These are phyloP conservation scores for Aleiodes sp. DNA, from an alignment of 1,140 invertebrate genomes.

Conservation along the genomic window DNA sequence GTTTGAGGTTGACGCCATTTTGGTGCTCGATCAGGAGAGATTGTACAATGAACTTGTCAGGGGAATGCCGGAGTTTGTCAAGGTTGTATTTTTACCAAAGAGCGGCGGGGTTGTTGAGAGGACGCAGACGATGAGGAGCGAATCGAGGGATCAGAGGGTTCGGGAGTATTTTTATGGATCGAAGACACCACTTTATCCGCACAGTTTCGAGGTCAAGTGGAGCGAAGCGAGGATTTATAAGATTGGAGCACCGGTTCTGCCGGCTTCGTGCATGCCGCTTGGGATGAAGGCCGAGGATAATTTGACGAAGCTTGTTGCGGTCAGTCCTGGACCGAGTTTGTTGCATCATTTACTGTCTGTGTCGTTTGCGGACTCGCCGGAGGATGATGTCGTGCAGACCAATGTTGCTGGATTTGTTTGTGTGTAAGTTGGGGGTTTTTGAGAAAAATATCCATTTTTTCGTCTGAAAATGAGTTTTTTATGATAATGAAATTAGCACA, in stretches of 20 bases:
- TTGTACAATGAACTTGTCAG: constrained; percentile 93
- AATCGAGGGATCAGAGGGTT: constrained; percentile 82
- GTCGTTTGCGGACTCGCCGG: constrained; percentile 79
- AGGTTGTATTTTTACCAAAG: constrained; percentile 93
- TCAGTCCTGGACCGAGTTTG: constrained; percentile 79
- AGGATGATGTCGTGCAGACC: constrained; percentile 83
- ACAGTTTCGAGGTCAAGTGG: constrained; percentile 91
- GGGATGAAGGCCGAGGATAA: constrained; percentile 95
- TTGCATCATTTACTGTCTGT: constrained; percentile 90
- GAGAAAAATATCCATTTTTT: constrained; percentile 28
- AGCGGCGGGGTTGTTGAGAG: constrained; percentile 96
- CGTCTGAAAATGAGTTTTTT: constrained; percentile 20
- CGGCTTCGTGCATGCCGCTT: constrained; percentile 93
- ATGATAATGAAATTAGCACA: too few relatives aligned
- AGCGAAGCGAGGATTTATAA: constrained; percentile 90
- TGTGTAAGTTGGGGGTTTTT: constrained; percentile 77
- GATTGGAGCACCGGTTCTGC: constrained; percentile 91
- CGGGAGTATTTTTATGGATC: constrained; percentile 96
- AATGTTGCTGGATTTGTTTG: constrained; percentile 94
- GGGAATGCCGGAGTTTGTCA: constrained; percentile 93
- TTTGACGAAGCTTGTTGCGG: constrained; percentile 87
- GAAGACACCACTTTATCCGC: constrained; percentile 86
- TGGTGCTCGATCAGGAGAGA: constrained; percentile 96
- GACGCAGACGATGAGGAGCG: constrained; percentile 74
- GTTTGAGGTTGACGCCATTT: constrained; percentile 95